A percentile compares a stretch with the other conserved stretches of the same genome.
phyloP scores from a whole-genome alignment of 2,113 vertebrate genomes.

The Danionella cerebrum region DNA sequence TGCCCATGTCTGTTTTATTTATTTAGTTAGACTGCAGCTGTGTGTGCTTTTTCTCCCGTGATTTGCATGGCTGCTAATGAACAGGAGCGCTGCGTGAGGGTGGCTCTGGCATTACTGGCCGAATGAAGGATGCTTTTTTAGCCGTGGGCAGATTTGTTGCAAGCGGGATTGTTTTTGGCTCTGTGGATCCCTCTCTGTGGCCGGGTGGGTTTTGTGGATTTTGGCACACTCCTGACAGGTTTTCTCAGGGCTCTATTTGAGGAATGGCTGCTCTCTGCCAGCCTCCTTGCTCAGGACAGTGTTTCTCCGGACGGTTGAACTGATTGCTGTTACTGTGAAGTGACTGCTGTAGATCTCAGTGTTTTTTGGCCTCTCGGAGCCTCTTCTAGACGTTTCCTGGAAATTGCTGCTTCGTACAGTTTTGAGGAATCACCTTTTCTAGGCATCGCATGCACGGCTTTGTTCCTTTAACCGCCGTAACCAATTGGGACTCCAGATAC shows the following conservation, averaged over 20 bases:
- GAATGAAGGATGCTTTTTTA: background rate
- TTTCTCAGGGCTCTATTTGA: background rate
- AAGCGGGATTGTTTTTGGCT: background rate
- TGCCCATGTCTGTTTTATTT: too few species aligned
- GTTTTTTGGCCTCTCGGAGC: background rate
- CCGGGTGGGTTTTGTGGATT: background rate
- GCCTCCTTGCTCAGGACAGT: background rate
- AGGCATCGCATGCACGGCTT: background rate
- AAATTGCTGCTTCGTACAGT: background rate
- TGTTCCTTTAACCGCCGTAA: background rate
- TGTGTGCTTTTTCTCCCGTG: too few species aligned
- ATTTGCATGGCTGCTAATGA: background rate
- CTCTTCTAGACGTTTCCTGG: background rate
- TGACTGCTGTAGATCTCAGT: background rate
- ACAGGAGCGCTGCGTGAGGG: background rate
- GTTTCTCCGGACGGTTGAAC: background rate
- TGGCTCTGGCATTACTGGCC: background rate
- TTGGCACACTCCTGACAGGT: background rate
- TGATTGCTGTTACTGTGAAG: background rate
- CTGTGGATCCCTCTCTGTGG: background rate
- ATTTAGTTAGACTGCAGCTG: too few species aligned
- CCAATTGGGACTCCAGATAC: background rate
- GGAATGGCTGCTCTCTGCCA: background rate
- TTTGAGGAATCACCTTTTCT: slow-evolving; percentile 4
- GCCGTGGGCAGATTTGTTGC: background rate